Evolutionary conservation across 1,140 invertebrate genomes (phyloP).

Genomic region (Drosophila cardini): DNA sequence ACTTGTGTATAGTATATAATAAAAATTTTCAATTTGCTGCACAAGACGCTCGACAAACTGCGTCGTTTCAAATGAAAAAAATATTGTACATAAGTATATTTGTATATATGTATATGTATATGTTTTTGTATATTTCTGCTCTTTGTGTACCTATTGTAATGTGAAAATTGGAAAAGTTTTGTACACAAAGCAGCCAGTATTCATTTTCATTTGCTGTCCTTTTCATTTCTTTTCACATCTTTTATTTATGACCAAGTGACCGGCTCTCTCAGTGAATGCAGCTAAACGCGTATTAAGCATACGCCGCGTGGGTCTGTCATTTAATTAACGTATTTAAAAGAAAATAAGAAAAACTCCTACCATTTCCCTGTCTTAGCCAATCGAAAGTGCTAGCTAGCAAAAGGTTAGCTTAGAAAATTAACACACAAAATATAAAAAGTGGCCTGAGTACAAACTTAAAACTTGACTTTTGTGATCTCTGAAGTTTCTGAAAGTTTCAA

Average conservation of each 20-base stretch:
- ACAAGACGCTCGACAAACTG: slow-evolving; percentile 48
- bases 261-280: slow-evolving; percentile 12
- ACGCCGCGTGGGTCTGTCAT: slow-evolving; percentile 35
- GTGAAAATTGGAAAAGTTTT: slow-evolving; percentile 50
- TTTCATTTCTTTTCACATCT: not conserved
- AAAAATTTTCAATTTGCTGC: slow-evolving; percentile 56
- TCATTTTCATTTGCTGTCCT: not conserved
- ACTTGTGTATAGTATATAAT: slow-evolving; percentile 18
- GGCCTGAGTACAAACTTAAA: slow-evolving; percentile 18
- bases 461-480: slow-evolving; percentile 20
- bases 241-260: not conserved
- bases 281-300: slow-evolving; percentile 26
- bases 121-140: slow-evolving; percentile 3
- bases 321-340: slow-evolving; percentile 36
- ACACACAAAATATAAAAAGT: not conserved
- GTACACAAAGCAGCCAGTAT: slow-evolving; percentile 10
- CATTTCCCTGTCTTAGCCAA: slow-evolving; percentile 5
- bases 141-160: slow-evolving; percentile 20
- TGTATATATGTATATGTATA: slow-evolving; percentile 1
- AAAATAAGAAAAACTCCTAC: no score
- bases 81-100: not conserved
- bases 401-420: slow-evolving; percentile 6
- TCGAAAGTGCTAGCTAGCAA: slow-evolving; percentile 2
- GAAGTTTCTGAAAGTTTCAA: slow-evolving; percentile 29
- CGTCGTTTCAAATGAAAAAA: slow-evolving; percentile 39